phyloP scores from a whole-genome alignment of 1,140 invertebrate genomes.

The Pseudomyrmex cubaensis region DNA sequence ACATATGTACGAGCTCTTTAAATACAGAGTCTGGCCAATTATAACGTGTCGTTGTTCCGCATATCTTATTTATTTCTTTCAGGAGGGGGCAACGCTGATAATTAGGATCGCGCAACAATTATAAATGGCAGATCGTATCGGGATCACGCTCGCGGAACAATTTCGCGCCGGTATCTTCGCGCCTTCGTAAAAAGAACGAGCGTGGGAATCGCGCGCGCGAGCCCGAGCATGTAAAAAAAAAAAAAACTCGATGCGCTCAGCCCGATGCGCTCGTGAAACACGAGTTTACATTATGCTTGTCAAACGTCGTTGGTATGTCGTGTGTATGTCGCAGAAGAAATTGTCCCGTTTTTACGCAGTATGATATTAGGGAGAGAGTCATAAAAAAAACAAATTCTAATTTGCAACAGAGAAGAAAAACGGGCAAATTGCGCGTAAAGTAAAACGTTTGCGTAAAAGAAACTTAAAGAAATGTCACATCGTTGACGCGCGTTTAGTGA shows the following conservation, averaged over 20 bases:
- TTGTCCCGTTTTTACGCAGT: too few species aligned
- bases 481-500: too few species aligned
- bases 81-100: constrained; percentile 6
- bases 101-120: constrained; percentile 47
- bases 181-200: constrained; percentile 23
- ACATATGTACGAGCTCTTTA: not conserved
- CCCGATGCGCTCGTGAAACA: not conserved
- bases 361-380: too few species aligned
- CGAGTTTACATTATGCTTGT: too few species aligned
- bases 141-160: constrained; percentile 38
- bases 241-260: constrained; percentile 12
- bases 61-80: constrained; percentile 21
- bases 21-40: not conserved
- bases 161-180: constrained; percentile 14
- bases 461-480: too few species aligned
- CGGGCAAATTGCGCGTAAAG: too few species aligned
- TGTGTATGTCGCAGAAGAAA: too few species aligned
- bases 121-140: constrained; percentile 47
- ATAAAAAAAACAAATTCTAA: too few species aligned
- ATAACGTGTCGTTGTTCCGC: not conserved
- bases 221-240: not conserved
- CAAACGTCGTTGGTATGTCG: too few species aligned
- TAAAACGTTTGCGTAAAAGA: too few species aligned
- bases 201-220: constrained; percentile 31
- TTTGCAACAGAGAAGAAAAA: too few species aligned